These are phyloP conservation scores for Crocallis elinguaria DNA, from an alignment of 2,888 invertebrate species.

Conservation along the genomic window DNA sequence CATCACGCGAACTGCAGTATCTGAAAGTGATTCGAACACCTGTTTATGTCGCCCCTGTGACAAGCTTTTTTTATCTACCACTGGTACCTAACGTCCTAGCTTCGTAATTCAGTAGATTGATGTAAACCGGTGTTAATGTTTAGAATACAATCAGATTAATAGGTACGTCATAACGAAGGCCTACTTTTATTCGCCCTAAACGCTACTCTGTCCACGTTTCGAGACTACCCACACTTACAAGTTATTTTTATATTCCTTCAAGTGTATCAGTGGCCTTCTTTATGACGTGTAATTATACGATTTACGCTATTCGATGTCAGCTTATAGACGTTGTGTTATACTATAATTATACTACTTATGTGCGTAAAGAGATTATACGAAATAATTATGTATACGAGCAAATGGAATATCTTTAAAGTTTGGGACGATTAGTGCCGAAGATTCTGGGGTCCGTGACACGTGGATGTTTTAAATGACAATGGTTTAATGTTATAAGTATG, in stretches of 20 bases:
- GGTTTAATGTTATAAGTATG: constrained; percentile 8
- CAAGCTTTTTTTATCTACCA: constrained; percentile 3
- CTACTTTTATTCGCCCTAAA: neutral
- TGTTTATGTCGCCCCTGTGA: constrained; percentile 39
- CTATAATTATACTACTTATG: constrained; percentile 24
- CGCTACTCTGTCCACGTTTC: too few species aligned
- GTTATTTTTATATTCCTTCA: neutral
- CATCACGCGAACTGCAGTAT: constrained; percentile 1
- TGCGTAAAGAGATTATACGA: constrained; percentile 35
- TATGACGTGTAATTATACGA: constrained; percentile 3
- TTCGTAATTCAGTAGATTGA: constrained; percentile 13
- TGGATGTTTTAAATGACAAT: constrained; percentile 16
- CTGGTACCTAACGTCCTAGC: constrained; percentile 25
- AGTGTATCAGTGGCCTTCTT: neutral
- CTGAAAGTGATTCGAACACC: neutral
- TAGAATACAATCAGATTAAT: constrained; percentile 6
- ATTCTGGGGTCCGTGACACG: constrained; percentile 8
- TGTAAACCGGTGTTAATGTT: constrained; percentile 12
- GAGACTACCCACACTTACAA: too few species aligned
- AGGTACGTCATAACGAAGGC: constrained; percentile 1
- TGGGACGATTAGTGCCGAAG: constrained; percentile 20
- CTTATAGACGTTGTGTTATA: constrained; percentile 30
- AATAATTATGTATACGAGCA: constrained; percentile 40
- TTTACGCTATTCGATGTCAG: constrained; percentile 27
- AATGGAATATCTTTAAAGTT: constrained; percentile 26